Evolutionary conservation across 1,140 invertebrate genomes (phyloP), one percentile per base, ranked within the genome.

Genomic region (Propsilocerus akamusi): DNA sequence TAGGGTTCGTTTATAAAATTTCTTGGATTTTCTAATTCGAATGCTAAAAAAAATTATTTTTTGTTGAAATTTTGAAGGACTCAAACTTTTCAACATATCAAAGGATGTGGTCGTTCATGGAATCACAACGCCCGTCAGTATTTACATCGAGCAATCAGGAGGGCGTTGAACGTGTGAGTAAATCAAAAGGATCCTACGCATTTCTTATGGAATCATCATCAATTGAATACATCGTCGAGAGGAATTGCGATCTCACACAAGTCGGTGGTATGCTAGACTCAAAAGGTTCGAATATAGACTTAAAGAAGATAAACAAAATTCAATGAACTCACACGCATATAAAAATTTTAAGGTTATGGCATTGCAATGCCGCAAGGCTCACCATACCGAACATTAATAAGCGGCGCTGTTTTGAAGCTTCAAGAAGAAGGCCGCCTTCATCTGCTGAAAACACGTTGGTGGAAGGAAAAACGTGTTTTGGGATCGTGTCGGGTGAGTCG

Each of bases 141-240:
- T 92, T 94, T 62, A 86, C 86, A 2, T 72, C 74, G 47, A 87
- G 77, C 55, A 93, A 91, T 63, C 74, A 77, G 5, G 86, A 92
- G 64, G 89, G 89, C 0, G 85, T 92, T 1, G 82, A 91, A 20
- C 69, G 84, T 25, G 89, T 92, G 0, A 73, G 84, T 28, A 80
- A 86, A 59, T 83, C 80, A 5, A 84, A 85, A 59, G 90, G 63
- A 26, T 80, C 76, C 34, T 94, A 93, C 61, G 89, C 89, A 1
- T 94, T 91, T 63, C 70, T 94, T 6, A 93, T 93, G 88, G 90
- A 94, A 70, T 92, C 88, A 7, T 90, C 88, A 2, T 86, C 85
- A 10, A 90, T 91, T 51, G 88, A 94, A 62, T 94, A 93, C 61
- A 83, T 87, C 26, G 84, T 90, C 6, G 88, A 92, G 59, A 73